These are phyloP conservation scores for Xenentodon cancila DNA, from an alignment of 2,797 vertebrate species.

Conservation along the genomic window DNA sequence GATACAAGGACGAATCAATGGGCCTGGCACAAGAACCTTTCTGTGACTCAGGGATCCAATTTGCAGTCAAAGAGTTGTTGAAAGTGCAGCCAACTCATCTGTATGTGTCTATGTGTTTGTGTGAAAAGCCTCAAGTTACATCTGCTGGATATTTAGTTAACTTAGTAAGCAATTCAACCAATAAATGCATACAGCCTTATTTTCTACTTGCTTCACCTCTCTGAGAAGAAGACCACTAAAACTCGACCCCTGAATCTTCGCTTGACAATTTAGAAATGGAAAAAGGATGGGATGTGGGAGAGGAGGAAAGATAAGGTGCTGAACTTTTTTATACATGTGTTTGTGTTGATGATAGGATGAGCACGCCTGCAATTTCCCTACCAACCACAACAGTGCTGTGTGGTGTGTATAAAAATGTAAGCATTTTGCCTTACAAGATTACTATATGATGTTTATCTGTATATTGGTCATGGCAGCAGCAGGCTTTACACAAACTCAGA, in stretches of 20 bases:
- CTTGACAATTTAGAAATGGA: slow-evolving; percentile 58
- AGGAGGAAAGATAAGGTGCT: slow-evolving; percentile 32
- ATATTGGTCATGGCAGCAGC: slow-evolving; percentile 67
- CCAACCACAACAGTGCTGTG: slow-evolving; percentile 3
- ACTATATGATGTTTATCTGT: slow-evolving; percentile 63
- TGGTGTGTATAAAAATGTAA: slow-evolving; percentile 40
- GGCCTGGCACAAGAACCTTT: slow-evolving; percentile 27
- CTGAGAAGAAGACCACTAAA: slow-evolving; percentile 35
- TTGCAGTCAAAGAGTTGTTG: slow-evolving; percentile 36
- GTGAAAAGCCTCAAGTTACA: slow-evolving; percentile 61
- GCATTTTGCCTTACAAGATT: slow-evolving; percentile 51
- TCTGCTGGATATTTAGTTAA: slow-evolving; percentile 57
- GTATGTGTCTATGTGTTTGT: slow-evolving; percentile 32
- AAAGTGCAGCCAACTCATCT: slow-evolving; percentile 50
- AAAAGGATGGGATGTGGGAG: slow-evolving; percentile 28
- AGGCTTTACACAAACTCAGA: too few species aligned
- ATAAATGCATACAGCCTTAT: slow-evolving; percentile 32
- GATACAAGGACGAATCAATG: slow-evolving; percentile 24
- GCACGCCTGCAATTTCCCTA: slow-evolving; percentile 13
- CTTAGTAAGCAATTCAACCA: background rate
- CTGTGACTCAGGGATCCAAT: slow-evolving; percentile 38
- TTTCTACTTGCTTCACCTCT: slow-evolving; percentile 1
- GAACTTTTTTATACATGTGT: background rate
- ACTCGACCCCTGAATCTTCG: slow-evolving; percentile 41
- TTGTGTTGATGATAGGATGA: slow-evolving; percentile 14